Conservation (phyloP, 64 coral and sea anemone species). For the Montipora foliosa region DNA sequence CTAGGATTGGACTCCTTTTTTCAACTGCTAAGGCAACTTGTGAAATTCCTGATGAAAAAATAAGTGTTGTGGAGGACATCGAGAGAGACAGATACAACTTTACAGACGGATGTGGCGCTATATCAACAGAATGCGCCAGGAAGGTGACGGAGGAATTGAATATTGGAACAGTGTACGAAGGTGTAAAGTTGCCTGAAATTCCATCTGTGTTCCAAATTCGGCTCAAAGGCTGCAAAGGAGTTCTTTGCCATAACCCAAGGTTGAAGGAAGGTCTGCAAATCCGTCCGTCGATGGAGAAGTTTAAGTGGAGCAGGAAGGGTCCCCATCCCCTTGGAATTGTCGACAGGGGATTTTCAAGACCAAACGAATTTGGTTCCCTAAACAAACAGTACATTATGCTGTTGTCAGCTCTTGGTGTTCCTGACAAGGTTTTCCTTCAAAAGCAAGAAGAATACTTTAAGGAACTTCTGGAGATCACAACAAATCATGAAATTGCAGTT, state of each 20-base stretch:
- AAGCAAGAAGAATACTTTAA: conserved; percentile 85
- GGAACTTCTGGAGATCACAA: conserved; percentile 75
- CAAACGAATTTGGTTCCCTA: conserved; percentile 78
- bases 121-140: conserved; percentile 59
- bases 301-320: conserved; percentile 36
- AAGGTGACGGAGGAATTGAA: conserved; percentile 12
- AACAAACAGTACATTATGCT: conserved; percentile 96
- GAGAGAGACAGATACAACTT: conserved; percentile 81
- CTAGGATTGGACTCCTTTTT: conserved; percentile 79
- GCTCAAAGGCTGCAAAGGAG: conserved; percentile 86
- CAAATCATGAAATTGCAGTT: conserved; percentile 60
- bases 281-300: conserved; percentile 92
- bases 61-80: conserved; percentile 51
- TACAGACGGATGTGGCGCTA: conserved; percentile 91
- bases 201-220: conserved; percentile 92
- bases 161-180: conserved; percentile 41
- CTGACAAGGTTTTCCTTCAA: conserved; percentile 60
- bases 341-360: conserved; percentile 83
- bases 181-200: conserved; percentile 30
- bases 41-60: conserved; percentile 62
- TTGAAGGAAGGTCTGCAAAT: conserved; percentile 71
- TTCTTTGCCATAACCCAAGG: conserved; percentile 64
- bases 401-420: conserved; percentile 83
- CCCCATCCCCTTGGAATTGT: conserved; percentile 75
- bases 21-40: conserved; percentile 63